A percentile compares a stretch with the other conserved stretches of the same genome.
phyloP scores from a whole-genome alignment of 2,888 invertebrate genomes.

The Crepidodera aurea region DNA sequence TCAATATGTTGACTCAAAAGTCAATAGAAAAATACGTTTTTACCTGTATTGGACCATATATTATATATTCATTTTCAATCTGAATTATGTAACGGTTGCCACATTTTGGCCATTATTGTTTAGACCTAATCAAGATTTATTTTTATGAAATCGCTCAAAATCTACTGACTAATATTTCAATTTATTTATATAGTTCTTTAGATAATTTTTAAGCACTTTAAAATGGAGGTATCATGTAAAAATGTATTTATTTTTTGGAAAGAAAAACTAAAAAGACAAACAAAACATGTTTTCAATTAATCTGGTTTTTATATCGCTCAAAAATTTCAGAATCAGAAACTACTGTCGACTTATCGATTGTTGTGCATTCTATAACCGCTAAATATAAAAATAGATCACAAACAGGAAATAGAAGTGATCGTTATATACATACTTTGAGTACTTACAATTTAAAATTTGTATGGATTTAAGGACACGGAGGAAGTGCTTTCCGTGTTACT shows the following conservation, averaged over 20 bases:
- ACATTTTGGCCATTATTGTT: constrained; percentile 1
- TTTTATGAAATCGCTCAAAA: too few relatives aligned
- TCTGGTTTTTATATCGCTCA: too few relatives aligned
- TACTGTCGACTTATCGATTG: too few relatives aligned
- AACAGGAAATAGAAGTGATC: constrained; percentile 2
- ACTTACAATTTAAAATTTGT: neutral
- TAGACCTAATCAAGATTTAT: neutral
- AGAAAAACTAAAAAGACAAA: too few relatives aligned
- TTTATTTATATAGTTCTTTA: too few relatives aligned
- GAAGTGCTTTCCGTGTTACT: constrained; percentile 9
- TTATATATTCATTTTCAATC: constrained; percentile 26
- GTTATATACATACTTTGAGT: neutral
- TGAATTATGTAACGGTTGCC: constrained; percentile 15
- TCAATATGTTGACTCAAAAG: neutral
- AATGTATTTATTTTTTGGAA: too few relatives aligned
- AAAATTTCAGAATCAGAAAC: too few relatives aligned
- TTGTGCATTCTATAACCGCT: too few relatives aligned
- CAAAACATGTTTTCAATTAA: too few relatives aligned
- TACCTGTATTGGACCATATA: constrained; percentile 18
- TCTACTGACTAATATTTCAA: too few relatives aligned
- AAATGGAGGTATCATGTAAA: too few relatives aligned
- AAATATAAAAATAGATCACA: neutral
- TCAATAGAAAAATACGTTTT: constrained; percentile 25
- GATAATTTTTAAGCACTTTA: too few relatives aligned
- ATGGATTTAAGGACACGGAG: neutral